Evolutionary conservation across 1,140 invertebrate species (phyloP).

Genomic region (Oryctes rhinoceros): DNA sequence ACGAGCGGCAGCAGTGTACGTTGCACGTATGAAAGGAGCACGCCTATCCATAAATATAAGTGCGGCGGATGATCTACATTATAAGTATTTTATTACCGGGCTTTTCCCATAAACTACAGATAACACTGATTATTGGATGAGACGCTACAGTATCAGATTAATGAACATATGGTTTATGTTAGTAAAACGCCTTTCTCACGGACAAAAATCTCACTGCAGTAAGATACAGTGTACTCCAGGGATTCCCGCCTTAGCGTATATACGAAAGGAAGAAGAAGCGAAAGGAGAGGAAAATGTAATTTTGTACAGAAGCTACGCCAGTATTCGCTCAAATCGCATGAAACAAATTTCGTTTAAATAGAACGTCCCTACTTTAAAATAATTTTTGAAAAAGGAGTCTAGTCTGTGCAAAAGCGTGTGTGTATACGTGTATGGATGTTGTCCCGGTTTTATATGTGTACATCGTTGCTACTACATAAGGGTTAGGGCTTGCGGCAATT

Average conservation of each 20-base stretch:
- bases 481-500: no score
- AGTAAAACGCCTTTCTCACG: neutral
- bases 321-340: neutral
- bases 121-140: neutral
- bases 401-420: neutral
- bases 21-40: no score
- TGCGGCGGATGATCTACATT: no score
- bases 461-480: no score
- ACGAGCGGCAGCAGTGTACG: no score
- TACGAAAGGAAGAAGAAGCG: neutral
- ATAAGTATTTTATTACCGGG: neutral
- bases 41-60: no score
- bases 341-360: constrained; percentile 3
- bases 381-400: neutral
- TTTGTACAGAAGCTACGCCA: neutral
- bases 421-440: no score
- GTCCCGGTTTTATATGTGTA: no score
- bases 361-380: neutral
- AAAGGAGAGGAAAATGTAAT: constrained; percentile 4
- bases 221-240: neutral
- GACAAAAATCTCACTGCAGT: neutral
- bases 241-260: neutral
- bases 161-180: neutral
- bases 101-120: neutral
- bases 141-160: no score